Percentiles rank a stretch among this genome's conserved stretches.
These are phyloP conservation scores for Propithecus coquereli DNA, from an alignment of 2,113 vertebrate species.

Conservation along the genomic window DNA sequence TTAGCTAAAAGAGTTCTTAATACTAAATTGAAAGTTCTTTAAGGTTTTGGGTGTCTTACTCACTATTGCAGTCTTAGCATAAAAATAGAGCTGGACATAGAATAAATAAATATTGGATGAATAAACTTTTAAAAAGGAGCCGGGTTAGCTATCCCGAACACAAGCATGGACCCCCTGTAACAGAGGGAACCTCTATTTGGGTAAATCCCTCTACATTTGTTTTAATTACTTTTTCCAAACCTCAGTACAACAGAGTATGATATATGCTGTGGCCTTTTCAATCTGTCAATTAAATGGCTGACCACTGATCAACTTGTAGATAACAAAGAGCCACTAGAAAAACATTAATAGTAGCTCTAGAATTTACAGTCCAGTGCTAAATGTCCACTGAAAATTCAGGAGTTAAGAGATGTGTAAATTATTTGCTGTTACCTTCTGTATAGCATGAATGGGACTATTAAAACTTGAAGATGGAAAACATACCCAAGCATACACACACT, in stretches of 20 bases:
- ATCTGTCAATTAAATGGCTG: background rate
- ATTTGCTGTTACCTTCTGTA: background rate
- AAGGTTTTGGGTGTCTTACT: background rate
- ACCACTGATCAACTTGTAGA: background rate
- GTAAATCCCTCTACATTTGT: background rate
- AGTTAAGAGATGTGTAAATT: background rate
- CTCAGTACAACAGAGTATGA: background rate
- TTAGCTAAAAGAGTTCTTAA: background rate
- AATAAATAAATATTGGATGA: background rate
- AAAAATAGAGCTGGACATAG: background rate
- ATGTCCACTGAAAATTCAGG: background rate
- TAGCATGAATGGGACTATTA: background rate
- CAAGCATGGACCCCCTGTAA: background rate
- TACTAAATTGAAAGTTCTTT: background rate
- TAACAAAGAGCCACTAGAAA: slow-evolving; percentile 11
- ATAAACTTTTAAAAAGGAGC: background rate
- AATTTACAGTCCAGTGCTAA: background rate
- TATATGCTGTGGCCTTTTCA: background rate
- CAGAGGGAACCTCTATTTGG: background rate
- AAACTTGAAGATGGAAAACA: background rate
- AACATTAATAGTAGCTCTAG: background rate
- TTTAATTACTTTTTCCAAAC: background rate
- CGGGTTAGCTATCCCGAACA: background rate
- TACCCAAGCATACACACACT: accelerated
- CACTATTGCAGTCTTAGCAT: background rate